phyloP scores from a whole-genome alignment of 1,140 invertebrate species.

The Dufourea novaeangliae region DNA sequence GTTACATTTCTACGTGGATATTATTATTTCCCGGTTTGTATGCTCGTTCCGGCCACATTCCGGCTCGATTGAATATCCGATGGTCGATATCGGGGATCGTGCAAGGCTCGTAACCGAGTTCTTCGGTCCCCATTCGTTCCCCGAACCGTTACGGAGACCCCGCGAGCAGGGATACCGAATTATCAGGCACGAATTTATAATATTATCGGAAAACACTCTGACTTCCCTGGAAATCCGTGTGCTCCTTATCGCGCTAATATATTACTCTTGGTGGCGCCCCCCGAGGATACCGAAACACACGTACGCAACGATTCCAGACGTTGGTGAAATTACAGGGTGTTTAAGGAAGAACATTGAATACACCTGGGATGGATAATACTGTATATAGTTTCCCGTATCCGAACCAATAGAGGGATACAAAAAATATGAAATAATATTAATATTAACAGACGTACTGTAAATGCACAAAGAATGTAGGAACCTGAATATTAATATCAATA shows the following conservation, averaged over 20 bases:
- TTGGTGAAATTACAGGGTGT: background rate
- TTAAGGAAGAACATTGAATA: background rate
- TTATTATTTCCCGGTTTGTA: background rate
- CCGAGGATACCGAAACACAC: background rate
- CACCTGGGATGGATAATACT: too few relatives aligned
- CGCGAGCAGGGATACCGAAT: conserved; percentile 20
- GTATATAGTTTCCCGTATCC: too few relatives aligned
- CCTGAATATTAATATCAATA: too few relatives aligned
- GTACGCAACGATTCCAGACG: background rate
- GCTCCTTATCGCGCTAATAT: conserved; percentile 24
- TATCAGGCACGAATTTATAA: conserved; percentile 49
- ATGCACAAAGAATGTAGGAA: too few relatives aligned
- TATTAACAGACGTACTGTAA: too few relatives aligned
- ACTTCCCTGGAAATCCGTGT: conserved; percentile 18
- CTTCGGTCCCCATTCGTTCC: conserved; percentile 30
- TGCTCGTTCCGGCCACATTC: background rate
- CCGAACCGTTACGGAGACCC: conserved; percentile 13
- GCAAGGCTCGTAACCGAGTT: conserved; percentile 27
- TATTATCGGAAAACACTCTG: conserved; percentile 49
- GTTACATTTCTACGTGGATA: background rate
- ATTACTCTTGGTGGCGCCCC: background rate
- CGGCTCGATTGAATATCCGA: conserved; percentile 24
- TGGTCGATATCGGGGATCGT: conserved; percentile 20
- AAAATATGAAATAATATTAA: too few relatives aligned
- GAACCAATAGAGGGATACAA: too few relatives aligned